Evolutionary conservation across 2,113 vertebrate genomes (phyloP).

Genomic region (Emydura subglobosa): DNA sequence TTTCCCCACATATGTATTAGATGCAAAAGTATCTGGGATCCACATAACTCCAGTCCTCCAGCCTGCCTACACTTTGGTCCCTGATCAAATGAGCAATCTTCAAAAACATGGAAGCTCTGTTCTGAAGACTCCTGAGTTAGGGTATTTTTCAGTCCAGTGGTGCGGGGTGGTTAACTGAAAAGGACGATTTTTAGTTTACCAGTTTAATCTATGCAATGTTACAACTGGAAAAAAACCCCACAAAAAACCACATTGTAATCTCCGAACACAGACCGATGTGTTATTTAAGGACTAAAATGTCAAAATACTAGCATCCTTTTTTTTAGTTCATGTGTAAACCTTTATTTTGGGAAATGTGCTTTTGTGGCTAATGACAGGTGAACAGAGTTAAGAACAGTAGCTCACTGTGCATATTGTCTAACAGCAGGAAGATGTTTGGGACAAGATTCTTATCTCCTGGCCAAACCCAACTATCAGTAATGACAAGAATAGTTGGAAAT

Average conservation of each 20-base stretch:
- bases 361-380: not conserved
- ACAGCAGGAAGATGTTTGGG: not conserved
- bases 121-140: not conserved
- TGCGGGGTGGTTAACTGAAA: not conserved
- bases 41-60: not conserved
- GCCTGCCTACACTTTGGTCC: not conserved
- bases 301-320: slow-evolving; percentile 25
- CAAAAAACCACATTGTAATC: not conserved
- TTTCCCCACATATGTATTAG: not conserved
- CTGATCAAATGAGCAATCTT: not conserved
- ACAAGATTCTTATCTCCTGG: not conserved
- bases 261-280: not conserved
- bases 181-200: not conserved
- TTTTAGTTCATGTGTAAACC: not conserved
- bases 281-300: not conserved
- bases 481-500: not conserved
- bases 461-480: not conserved
- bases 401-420: not conserved
- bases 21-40: not conserved
- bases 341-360: not conserved
- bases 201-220: not conserved
- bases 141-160: not conserved
- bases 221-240: not conserved
- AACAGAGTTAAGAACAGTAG: not conserved
- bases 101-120: not conserved